These are phyloP conservation scores for Callorhinus ursinus DNA, from an alignment of 2,113 vertebrate species.

Conservation along the genomic window DNA sequence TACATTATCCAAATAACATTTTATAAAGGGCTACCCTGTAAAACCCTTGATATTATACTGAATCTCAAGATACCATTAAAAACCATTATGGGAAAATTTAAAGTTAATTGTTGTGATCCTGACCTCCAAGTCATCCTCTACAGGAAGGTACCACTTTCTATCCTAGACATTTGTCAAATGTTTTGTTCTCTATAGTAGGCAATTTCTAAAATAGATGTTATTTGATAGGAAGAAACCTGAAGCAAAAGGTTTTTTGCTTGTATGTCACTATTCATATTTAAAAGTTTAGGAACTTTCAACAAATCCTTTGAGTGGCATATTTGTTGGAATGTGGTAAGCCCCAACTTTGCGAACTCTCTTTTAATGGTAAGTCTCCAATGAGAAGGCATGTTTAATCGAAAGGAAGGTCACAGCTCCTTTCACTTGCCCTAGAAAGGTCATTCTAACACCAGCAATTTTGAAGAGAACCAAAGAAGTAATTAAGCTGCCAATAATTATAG, in stretches of 20 bases:
- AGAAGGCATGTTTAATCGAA: conserved; percentile 24
- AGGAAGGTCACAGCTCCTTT: background rate
- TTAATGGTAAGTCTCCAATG: background rate
- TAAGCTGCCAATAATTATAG: conserved; percentile 67
- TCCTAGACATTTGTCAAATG: background rate
- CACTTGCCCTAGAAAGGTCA: background rate
- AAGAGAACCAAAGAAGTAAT: conserved; percentile 68
- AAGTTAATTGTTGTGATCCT: conserved; percentile 32
- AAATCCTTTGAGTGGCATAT: background rate
- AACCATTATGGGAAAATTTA: conserved; percentile 29
- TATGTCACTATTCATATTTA: background rate
- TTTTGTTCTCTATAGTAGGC: background rate
- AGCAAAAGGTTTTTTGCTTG: background rate
- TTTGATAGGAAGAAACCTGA: background rate
- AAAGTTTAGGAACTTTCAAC: background rate
- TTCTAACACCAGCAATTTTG: conserved; percentile 54
- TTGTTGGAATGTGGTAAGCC: background rate
- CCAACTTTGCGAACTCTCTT: conserved; percentile 7
- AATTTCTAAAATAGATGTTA: background rate
- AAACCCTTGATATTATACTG: conserved; percentile 23
- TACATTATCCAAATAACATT: background rate
- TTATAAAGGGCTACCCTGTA: background rate
- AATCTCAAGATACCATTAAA: conserved; percentile 48
- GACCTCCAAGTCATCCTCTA: background rate
- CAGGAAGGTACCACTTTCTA: background rate